Evolutionary conservation across 2,797 vertebrate genomes (phyloP), one percentile per base, ranked within the genome.

Genomic region (Acropternis orthonyx): DNA sequence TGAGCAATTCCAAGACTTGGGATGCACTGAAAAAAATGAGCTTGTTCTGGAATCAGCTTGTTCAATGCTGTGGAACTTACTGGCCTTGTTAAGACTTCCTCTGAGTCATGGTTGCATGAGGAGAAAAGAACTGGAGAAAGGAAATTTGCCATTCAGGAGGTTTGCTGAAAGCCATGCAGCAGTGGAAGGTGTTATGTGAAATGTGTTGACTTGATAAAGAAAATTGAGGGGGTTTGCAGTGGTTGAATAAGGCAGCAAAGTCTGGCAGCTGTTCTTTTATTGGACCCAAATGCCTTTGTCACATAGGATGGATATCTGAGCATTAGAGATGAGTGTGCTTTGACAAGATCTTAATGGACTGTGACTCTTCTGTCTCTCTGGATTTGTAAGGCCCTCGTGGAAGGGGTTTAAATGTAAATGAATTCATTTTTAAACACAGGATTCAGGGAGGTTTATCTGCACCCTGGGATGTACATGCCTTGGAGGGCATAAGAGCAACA

Each of bases 311-410:
- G 72, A 41, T 48, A 52, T 52, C 63, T 59, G 82, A 88, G 28
- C 52, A 14, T 19, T 28, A 82, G 30, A 55, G 6, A 58, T 18
- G 46, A 76, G 39, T 6, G 17, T 36, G 39, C 22, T 85, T 71
- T 93, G 80, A 81, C 74, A 67, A 87, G 66, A 81, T 39, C 43
- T 49, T 92, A 71, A 93, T 75, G 37, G 54, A 23, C 34, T 74
- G 28, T 90, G 92, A 67, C 73, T 93, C 49, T 75, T 65, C 54
- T 36, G 44, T 56, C 65, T 46, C 54, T 63, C 34, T 86, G 76
- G 49, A 75, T 94, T 56, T 71, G 16, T 62, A 63, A 49, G 19
- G 32, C 36, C 73, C 37, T 61, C 46, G 23, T 41, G 49, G 46
- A 84, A 86, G 26, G 27, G 20, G 7, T 78, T 28, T 65, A 68